These are phyloP conservation scores for Chironomus riparius DNA, from an alignment of 2,888 invertebrate genomes.

Conservation along the genomic window DNA sequence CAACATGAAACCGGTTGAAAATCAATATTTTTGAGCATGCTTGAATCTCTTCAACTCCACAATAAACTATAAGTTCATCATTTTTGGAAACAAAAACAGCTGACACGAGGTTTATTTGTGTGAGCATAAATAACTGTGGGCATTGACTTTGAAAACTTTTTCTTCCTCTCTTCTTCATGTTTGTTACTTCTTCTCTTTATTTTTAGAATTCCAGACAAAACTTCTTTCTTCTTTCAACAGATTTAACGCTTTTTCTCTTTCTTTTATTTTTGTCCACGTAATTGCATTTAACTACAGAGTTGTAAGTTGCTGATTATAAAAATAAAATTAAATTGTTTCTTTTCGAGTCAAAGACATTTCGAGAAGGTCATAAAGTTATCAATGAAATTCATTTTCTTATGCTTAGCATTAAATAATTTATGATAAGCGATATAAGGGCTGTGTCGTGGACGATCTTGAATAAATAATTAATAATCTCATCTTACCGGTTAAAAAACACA, in stretches of 20 bases:
- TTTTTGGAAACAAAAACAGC: not conserved
- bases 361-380: not conserved
- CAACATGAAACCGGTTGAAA: not conserved
- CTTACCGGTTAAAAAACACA: not conserved
- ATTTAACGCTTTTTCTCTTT: not conserved
- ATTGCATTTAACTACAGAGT: not conserved
- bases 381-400: not conserved
- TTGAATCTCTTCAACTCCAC: not conserved
- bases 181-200: not conserved
- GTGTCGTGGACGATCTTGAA: not conserved
- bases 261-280: not conserved
- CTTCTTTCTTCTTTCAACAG: not conserved
- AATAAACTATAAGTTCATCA: not conserved
- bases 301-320: not conserved
- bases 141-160: conserved; percentile 13
- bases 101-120: not conserved
- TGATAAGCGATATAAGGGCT: no score
- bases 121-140: not conserved
- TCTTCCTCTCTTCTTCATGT: not conserved
- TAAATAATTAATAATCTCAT: not conserved
- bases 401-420: not conserved
- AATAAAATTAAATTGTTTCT: not conserved
- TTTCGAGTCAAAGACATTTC: not conserved
- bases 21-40: not conserved
- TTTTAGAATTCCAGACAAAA: conserved; percentile 5